These are phyloP conservation scores for Prolemur simus DNA, from an alignment of 2,113 vertebrate genomes.

Conservation along the genomic window DNA sequence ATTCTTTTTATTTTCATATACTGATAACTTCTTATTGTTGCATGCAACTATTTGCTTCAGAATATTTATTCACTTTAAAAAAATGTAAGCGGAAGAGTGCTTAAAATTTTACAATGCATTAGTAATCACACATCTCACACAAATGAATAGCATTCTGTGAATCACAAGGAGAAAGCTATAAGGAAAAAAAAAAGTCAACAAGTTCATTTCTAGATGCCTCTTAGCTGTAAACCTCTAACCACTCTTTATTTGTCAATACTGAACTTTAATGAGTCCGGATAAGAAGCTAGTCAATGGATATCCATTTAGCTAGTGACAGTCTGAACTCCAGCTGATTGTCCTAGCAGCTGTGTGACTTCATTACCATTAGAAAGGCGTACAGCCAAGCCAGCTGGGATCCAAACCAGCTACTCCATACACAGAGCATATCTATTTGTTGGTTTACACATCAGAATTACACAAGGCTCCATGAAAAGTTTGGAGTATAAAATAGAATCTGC, in stretches of 20 bases:
- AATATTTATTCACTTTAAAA: constrained; percentile 40
- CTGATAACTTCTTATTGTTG: background rate
- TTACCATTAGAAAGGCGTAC: constrained; percentile 88
- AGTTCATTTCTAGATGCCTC: constrained; percentile 82
- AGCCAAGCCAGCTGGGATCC: constrained; percentile 89
- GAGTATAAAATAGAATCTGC: constrained; percentile 75
- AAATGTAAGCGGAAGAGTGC: background rate
- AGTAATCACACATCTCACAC: constrained; percentile 27
- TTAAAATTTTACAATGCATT: constrained; percentile 40
- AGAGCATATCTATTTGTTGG: constrained; percentile 80
- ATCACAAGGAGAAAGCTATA: constrained; percentile 73
- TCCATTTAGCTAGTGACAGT: constrained; percentile 84
- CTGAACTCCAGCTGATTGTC: constrained; percentile 89
- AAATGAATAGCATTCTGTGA: constrained; percentile 58
- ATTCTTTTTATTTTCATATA: background rate
- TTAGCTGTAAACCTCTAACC: constrained; percentile 79
- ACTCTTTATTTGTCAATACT: constrained; percentile 78
- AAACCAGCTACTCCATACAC: constrained; percentile 83
- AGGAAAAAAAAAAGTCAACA: constrained; percentile 55
- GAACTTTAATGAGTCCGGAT: constrained; percentile 85
- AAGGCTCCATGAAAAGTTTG: constrained; percentile 73
- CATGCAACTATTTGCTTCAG: background rate
- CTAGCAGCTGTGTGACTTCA: constrained; percentile 89
- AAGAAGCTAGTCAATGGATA: constrained; percentile 87
- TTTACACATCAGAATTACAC: constrained; percentile 82